Evolutionary conservation across 2,888 invertebrate species (phyloP), one percentile per base, ranked within the genome.

Genomic region (Clepsis dumicolana): DNA sequence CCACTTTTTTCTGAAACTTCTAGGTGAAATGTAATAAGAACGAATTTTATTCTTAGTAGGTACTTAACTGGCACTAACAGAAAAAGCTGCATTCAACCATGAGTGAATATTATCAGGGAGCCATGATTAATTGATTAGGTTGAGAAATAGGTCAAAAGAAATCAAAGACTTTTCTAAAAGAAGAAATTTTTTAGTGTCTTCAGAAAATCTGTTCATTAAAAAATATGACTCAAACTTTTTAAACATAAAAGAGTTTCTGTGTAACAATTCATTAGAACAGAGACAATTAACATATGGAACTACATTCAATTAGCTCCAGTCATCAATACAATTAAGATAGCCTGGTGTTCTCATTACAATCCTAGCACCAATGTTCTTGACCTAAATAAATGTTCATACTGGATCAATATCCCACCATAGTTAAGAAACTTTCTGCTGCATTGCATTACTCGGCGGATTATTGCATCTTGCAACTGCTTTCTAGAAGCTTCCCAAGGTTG

Each of bases 321-420:
- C 44, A 44, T 18, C 18, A 16, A 44, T 44, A 44, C 44, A 38
- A 59, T 54, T 7, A 29, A 61, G 21, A 59, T 32, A 41, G 10
- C 8, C 48, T 54, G 54, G 32, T 63, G 44, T 27, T 57, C 44
- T 61, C 63, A 60, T 71, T 53, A 53, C 57, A 69, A 35, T 65
- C 32, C 59, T 38, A 48, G 59, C 54, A 48, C 63, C 35, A 54
- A 64, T 56, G 60, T 64, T 64, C 71, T 68, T 73, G 73, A 73
- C 73, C 73, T 68, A 73, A 63, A 72, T 72, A 69, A 44, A 35
- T 67, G 64, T 65, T 68, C 63, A 35, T 41, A 21, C 44, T 71
- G 73, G 71, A 73, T 71, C 73, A 73, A 71, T 73, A 73, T 65
- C 54, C 48, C 62, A 70, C 62, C 66, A 68, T 38, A 59, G 68